Percentiles rank a stretch among this genome's conserved stretches.
These are phyloP conservation scores for Xestia ashworthii DNA, from an alignment of 2,888 invertebrate species.

Conservation along the genomic window DNA sequence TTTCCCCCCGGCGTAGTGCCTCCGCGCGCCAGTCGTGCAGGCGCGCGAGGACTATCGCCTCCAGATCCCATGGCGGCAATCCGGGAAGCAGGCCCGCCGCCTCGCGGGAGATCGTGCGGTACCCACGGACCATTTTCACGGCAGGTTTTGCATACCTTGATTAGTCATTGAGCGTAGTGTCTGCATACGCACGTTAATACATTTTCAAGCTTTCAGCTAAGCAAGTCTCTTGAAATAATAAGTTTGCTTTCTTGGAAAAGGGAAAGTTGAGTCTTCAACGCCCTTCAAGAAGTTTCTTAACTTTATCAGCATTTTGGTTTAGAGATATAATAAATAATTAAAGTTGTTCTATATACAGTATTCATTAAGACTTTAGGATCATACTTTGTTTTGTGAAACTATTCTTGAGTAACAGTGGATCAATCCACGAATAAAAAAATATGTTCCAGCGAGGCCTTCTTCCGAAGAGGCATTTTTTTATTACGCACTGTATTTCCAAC, in stretches of 20 bases:
- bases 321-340: constrained; percentile 14
- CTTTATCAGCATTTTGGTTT: neutral
- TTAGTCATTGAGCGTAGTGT: neutral
- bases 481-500: neutral
- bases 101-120: no score
- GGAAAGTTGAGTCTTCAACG: constrained; percentile 7
- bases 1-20: no score
- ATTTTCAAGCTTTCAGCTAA: constrained; percentile 1
- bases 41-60: no score
- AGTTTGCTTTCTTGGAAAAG: constrained; percentile 15
- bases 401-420: neutral
- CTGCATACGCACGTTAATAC: neutral
- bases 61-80: no score
- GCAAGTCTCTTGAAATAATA: constrained; percentile 17
- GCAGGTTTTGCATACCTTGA: no score
- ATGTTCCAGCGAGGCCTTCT: neutral
- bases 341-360: neutral
- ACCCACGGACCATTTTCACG: no score
- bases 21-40: no score
- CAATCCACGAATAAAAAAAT: neutral
- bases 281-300: constrained; percentile 15
- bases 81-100: no score
- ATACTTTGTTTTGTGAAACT: neutral
- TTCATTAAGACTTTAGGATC: neutral
- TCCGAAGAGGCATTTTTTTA: neutral